Conservation (phyloP, 2,113 vertebrate species). For the Romanogobio albipinnatus region DNA sequence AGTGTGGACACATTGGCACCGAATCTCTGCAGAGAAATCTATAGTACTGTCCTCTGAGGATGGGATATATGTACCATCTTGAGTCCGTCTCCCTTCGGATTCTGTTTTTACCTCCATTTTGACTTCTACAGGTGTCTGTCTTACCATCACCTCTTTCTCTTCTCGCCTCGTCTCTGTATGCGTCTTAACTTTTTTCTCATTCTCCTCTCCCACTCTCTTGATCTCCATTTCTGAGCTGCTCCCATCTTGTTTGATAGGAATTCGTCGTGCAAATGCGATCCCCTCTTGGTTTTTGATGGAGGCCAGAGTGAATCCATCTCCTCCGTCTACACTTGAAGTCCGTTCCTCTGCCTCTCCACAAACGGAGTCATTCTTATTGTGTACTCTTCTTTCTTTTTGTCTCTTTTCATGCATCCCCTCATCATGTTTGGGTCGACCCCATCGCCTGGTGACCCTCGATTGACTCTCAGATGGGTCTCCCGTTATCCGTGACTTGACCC, state of each 20-base stretch:
- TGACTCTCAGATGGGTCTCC: slow-evolving; percentile 36
- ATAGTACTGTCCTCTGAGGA: neutral
- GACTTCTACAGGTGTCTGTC: neutral
- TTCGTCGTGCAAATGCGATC: slow-evolving; percentile 67
- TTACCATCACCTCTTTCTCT: slow-evolving; percentile 24
- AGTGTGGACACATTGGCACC: neutral
- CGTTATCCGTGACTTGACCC: neutral
- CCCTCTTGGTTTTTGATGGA: slow-evolving; percentile 69
- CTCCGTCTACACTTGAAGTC: slow-evolving; percentile 53
- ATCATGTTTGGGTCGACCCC: slow-evolving; percentile 39
- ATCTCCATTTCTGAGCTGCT: slow-evolving; percentile 47
- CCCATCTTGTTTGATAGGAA: slow-evolving; percentile 67
- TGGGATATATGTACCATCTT: neutral
- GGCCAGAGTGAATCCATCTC: slow-evolving; percentile 66
- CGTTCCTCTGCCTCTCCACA: slow-evolving; percentile 38
- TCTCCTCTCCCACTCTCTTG: slow-evolving; percentile 44
- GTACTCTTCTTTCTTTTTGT: slow-evolving; percentile 26
- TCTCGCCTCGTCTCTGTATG: slow-evolving; percentile 28
- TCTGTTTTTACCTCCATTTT: slow-evolving; percentile 1
- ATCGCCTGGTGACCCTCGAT: slow-evolving; percentile 50
- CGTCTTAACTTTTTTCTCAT: slow-evolving; percentile 1
- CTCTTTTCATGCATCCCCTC: slow-evolving; percentile 42
- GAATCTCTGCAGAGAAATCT: neutral
- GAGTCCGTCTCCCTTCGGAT: neutral
- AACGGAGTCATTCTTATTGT: neutral